These are phyloP conservation scores for Cheilosia soror DNA, from an alignment of 2,888 invertebrate genomes.

Conservation along the genomic window DNA sequence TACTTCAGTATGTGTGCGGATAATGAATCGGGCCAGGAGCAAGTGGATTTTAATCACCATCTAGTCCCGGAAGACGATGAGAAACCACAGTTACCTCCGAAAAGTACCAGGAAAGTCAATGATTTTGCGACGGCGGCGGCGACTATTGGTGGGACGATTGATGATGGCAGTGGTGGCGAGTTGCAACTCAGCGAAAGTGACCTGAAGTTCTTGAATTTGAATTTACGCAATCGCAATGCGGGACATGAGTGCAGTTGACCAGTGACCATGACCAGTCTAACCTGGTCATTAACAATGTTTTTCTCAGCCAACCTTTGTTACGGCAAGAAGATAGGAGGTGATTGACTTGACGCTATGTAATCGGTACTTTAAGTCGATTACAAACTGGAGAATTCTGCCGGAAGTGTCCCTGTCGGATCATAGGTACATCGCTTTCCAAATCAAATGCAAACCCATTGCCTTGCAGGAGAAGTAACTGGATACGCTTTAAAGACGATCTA, in stretches of 20 bases:
- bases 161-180: conserved; percentile 58
- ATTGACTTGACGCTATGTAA: too few relatives aligned
- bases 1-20: conserved; percentile 79
- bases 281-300: too few relatives aligned
- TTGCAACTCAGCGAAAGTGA: conserved; percentile 82
- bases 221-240: conserved; percentile 80
- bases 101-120: conserved; percentile 35
- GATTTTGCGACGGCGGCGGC: conserved; percentile 4
- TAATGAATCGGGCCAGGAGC: conserved; percentile 73
- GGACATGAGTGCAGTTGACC: conserved; percentile 59
- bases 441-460: too few relatives aligned
- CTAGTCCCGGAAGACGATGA: conserved; percentile 65
- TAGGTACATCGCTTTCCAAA: too few relatives aligned
- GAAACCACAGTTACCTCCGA: conserved; percentile 65
- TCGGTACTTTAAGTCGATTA: too few relatives aligned
- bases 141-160: conserved; percentile 7
- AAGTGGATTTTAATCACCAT: conserved; percentile 68
- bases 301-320: too few relatives aligned
- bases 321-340: too few relatives aligned
- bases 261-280: too few relatives aligned
- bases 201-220: conserved; percentile 82
- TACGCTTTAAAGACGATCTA: too few relatives aligned
- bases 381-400: too few relatives aligned
- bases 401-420: too few relatives aligned
- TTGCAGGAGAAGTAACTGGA: too few relatives aligned